phyloP scores from a whole-genome alignment of 2,888 invertebrate genomes.

The Acleris laterana region DNA sequence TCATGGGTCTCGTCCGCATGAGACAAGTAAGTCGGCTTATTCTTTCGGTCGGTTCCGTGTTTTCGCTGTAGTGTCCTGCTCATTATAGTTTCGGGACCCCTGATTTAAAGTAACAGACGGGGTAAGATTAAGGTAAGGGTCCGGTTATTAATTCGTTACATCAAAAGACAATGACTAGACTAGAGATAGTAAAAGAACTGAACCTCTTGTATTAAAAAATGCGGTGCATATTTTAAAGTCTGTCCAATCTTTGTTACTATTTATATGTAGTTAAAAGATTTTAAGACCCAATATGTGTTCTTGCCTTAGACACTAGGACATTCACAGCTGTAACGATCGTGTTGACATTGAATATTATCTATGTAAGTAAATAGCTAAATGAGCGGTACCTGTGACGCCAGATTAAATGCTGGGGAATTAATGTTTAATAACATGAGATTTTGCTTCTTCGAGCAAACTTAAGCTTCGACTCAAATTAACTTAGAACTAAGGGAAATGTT shows the following conservation, averaged over 20 bases:
- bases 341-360: conserved; percentile 33
- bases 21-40: background rate
- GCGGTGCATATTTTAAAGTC: background rate
- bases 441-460: background rate
- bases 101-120: no score
- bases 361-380: conserved; percentile 5
- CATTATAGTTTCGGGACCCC: no score
- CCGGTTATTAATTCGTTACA: no score
- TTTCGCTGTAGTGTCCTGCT: no score
- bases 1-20: background rate
- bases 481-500: no score
- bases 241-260: conserved; percentile 2
- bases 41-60: background rate
- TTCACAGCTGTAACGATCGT: conserved; percentile 18
- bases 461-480: no score
- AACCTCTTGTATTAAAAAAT: background rate
- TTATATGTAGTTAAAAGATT: background rate
- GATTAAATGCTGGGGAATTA: conserved; percentile 6
- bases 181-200: background rate
- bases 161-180: background rate
- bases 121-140: background rate
- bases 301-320: conserved; percentile 17
- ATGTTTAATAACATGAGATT: background rate
- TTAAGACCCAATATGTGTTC: conserved; percentile 7
- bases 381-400: background rate